A percentile compares a stretch with the other conserved stretches of the same genome.
Evolutionary conservation across 2,113 vertebrate genomes (phyloP).

Genomic region (Pteropus alecto): DNA sequence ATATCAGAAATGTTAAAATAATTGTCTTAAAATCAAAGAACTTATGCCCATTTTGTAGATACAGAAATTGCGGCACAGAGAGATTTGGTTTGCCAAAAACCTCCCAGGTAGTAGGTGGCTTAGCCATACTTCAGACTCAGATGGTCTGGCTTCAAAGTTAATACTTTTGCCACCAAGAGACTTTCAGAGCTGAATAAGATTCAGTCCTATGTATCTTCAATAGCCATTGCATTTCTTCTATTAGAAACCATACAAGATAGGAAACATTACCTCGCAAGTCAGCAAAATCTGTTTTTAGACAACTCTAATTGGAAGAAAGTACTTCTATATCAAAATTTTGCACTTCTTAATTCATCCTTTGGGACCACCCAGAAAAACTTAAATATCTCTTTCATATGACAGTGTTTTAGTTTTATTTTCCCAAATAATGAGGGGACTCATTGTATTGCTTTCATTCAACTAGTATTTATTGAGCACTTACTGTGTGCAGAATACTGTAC

Average conservation of each 20-base stretch:
- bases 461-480: background rate
- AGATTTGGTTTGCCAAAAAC: background rate
- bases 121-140: background rate
- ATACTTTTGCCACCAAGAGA: background rate
- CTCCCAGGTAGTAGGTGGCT: background rate
- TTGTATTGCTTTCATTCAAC: background rate
- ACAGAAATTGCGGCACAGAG: background rate
- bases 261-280: background rate
- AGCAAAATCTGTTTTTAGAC: background rate
- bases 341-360: background rate
- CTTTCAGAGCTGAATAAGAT: background rate
- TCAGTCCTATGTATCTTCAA: background rate
- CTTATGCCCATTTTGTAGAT: background rate
- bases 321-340: background rate
- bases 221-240: background rate
- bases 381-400: background rate
- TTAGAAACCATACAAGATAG: background rate
- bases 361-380: background rate
- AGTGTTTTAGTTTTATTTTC: background rate
- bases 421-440: background rate
- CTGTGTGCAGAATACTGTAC: background rate
- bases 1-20: conserved; percentile 4
- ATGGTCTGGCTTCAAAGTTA: background rate
- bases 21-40: background rate
- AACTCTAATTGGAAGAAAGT: background rate